Conservation (phyloP, 2,113 vertebrate species). For the Asarcornis scutulata region DNA sequence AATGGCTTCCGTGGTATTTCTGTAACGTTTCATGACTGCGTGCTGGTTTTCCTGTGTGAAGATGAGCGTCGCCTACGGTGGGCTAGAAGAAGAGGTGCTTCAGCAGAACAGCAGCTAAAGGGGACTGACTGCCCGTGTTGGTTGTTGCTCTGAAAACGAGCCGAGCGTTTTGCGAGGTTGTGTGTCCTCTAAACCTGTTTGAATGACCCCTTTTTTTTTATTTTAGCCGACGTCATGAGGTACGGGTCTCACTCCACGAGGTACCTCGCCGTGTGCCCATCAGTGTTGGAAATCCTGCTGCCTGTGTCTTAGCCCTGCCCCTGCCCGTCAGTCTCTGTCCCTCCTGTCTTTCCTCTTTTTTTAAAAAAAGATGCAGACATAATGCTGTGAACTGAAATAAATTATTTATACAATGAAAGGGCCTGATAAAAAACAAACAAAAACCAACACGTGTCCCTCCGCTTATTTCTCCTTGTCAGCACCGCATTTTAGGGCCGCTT, state of each 20-base stretch:
- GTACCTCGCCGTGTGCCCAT: constrained; percentile 7
- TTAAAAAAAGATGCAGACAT: constrained; percentile 61
- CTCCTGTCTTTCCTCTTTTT: constrained; percentile 29
- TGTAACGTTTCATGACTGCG: fast-evolving
- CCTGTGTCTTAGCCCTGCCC: neutral
- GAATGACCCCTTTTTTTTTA: neutral
- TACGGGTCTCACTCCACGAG: neutral
- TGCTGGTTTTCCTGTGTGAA: neutral
- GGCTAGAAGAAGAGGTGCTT: neutral
- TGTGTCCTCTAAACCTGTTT: neutral
- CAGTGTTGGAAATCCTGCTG: constrained; percentile 14
- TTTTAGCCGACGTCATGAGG: neutral
- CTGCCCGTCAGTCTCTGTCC: neutral
- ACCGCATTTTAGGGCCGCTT: neutral
- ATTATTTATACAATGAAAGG: constrained; percentile 79
- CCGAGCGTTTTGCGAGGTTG: neutral
- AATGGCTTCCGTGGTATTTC: constrained; percentile 19
- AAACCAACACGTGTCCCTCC: neutral
- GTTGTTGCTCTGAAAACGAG: neutral
- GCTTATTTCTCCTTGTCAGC: neutral
- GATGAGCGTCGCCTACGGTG: neutral
- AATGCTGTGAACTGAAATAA: constrained; percentile 80
- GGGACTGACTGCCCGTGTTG: neutral
- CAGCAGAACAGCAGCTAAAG: neutral
- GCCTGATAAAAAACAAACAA: constrained; percentile 5